Base-by-base conservation (phyloP, 2,113 vertebrate genomes). In the Planiliza haematocheilus region DNA sequence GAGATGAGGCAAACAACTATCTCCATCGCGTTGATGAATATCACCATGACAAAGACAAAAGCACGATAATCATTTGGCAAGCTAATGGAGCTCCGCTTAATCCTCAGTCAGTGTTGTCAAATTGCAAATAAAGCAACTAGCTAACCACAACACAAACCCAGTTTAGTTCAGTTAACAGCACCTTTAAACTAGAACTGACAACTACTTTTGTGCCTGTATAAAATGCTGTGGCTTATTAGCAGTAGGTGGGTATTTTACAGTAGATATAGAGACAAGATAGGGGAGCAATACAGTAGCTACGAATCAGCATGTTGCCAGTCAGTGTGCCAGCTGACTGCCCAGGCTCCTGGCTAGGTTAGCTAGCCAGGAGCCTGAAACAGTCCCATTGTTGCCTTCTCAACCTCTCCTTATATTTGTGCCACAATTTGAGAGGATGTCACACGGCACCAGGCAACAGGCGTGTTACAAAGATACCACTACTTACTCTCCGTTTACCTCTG, bases 371-470 rank as follows among this genome's bases (percentile, higher is more conserved):
- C 65, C 75, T 85, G 64, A 82, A 89, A 82, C 82, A 88, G 73
- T 89, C 90, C 92, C 93, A 94, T 95, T 95, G 94, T 95, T 95
- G 92, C 91, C 91, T 82, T 43, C 74, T 81, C 83, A 43, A 81
- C 83, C 86, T 81, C 71, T 62, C 49, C 67, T 66, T 13, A 51
- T 42, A 81, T 88, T 49, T 39, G 79, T 36, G 73, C 53, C 50
- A 49, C 50, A 68, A 62, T 67, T 10, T 12, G 7, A 16, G 50
- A 43, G 42, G 66, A 74, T 82, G 82, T 49, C 84, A 73, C 57
- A 18, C 48, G 43, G 42, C 4, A 11, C 7, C 55, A 38, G 51
- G 34, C 64, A 1, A 56, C 61, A 21, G 42, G 13, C 64, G 60
- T 11, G 39, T 60, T 49, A 46, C 43, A 12, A 59, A 74, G 66